phyloP scores from a whole-genome alignment of 2,888 invertebrate species.

The Dorcus parallelipipedus region DNA sequence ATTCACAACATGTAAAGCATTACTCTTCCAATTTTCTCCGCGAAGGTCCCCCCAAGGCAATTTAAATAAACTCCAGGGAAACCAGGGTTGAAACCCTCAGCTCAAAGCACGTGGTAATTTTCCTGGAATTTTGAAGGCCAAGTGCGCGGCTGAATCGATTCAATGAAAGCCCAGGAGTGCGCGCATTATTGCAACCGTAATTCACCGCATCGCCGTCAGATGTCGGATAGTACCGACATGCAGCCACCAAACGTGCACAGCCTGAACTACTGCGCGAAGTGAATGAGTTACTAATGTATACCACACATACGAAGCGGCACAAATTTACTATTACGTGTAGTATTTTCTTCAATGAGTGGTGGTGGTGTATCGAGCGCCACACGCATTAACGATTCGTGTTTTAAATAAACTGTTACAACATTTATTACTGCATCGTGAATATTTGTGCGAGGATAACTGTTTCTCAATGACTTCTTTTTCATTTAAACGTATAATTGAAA shows the following conservation, averaged over 20 bases:
- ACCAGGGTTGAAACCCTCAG: constrained; percentile 40
- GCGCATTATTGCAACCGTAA: constrained; percentile 10
- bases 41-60: background rate
- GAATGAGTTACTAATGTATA: background rate
- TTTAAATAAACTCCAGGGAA: background rate
- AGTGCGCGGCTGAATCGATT: constrained; percentile 46
- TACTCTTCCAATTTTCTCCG: background rate
- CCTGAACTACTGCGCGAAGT: constrained; percentile 10
- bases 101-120: constrained; percentile 29
- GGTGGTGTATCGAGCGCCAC: too few relatives aligned
- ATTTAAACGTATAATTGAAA: too few relatives aligned
- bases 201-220: constrained; percentile 18
- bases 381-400: too few relatives aligned
- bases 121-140: constrained; percentile 45
- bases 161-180: constrained; percentile 1
- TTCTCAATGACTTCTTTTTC: too few relatives aligned
- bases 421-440: too few relatives aligned
- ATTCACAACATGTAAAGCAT: background rate
- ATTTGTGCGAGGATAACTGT: too few relatives aligned
- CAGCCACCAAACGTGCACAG: constrained; percentile 11
- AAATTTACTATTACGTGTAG: background rate
- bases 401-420: too few relatives aligned
- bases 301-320: background rate
- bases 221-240: constrained; percentile 18
- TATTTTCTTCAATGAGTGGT: background rate